Conservation (phyloP, 2,797 vertebrate species). For the Phylloscopus collybita region DNA sequence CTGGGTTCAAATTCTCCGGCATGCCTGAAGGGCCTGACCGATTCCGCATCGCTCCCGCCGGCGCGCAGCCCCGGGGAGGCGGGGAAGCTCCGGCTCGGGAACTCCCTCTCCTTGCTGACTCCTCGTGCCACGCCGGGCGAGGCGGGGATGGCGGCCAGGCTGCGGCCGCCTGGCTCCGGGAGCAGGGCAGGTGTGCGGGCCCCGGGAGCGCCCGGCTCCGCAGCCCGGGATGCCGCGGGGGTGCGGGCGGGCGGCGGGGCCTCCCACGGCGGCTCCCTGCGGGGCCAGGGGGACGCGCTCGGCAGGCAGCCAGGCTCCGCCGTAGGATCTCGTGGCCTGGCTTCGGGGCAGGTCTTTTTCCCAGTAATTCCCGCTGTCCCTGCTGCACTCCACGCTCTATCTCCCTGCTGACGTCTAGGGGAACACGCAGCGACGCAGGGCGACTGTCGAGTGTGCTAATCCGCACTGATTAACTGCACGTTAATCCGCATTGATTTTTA, state of each 20-base stretch:
- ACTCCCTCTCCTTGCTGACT: background rate
- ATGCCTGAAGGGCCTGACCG: background rate
- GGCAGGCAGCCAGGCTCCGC: background rate
- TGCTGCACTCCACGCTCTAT: background rate
- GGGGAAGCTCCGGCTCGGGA: background rate
- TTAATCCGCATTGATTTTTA: slow-evolving; percentile 6
- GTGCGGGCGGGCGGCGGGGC: background rate
- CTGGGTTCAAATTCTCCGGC: background rate
- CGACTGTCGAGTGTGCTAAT: background rate
- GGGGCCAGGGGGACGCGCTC: background rate
- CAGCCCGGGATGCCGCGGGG: background rate
- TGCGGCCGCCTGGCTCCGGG: too few species aligned
- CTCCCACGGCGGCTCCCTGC: background rate
- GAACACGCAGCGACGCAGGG: background rate
- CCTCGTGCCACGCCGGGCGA: background rate
- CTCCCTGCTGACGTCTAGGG: background rate
- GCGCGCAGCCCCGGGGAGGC: background rate
- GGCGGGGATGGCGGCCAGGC: background rate
- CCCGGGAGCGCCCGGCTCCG: background rate
- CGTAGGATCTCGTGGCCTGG: background rate
- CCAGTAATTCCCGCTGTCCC: background rate
- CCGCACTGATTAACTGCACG: background rate
- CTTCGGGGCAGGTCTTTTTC: background rate
- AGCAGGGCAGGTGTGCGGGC: background rate
- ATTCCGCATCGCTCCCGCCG: background rate